Conservation (phyloP, 53 echinoderm and acorn worm genomes). For the Apostichopus leukothele region DNA sequence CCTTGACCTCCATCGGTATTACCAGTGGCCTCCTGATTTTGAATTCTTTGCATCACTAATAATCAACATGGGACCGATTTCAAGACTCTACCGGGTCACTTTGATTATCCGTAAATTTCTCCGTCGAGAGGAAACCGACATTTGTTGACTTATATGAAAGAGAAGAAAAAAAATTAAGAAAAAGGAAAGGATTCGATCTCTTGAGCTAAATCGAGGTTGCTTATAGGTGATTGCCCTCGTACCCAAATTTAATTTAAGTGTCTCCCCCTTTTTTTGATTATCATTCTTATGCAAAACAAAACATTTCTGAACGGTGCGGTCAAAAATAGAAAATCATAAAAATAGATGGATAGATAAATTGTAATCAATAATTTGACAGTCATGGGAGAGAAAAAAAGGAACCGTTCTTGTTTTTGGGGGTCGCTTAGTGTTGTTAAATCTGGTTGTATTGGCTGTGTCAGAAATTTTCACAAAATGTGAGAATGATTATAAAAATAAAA, state of each 20-base stretch:
- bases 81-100: constrained; percentile 12
- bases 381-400: not conserved
- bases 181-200: too few species aligned
- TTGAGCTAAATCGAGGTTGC: too few species aligned
- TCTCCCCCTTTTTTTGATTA: too few species aligned
- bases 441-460: too few species aligned
- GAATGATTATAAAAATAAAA: not conserved
- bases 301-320: too few species aligned
- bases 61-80: constrained; percentile 16
- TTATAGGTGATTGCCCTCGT: constrained; percentile 3
- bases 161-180: too few species aligned
- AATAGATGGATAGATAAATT: not conserved
- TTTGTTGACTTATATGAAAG: not conserved
- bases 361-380: not conserved
- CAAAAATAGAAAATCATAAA: not conserved
- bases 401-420: not conserved
- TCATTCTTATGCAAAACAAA: constrained; percentile 18
- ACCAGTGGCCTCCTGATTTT: not conserved
- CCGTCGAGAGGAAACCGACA: not conserved
- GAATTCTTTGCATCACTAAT: constrained; percentile 26
- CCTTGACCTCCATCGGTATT: too few species aligned
- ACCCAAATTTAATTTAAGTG: constrained; percentile 3
- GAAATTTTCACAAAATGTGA: not conserved
- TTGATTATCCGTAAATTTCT: not conserved
- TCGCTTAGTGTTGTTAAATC: not conserved